A percentile compares a stretch with the other conserved stretches of the same genome.
phyloP scores from a whole-genome alignment of 2,113 vertebrate species.

The Aleadryas rufinucha region DNA sequence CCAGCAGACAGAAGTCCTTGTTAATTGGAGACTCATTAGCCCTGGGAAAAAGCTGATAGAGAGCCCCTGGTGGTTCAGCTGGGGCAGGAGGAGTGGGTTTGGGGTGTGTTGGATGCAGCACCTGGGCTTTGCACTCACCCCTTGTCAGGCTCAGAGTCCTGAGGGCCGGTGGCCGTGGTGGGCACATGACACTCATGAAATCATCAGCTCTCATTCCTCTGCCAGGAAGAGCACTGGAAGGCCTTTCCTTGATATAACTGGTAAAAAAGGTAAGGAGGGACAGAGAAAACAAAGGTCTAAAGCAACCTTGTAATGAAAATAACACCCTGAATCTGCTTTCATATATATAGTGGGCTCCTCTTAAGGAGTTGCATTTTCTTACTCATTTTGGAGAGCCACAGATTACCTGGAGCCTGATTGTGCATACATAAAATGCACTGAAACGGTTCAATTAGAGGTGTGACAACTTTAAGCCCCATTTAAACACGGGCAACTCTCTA shows the following conservation, averaged over 20 bases:
- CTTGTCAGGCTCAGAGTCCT: background rate
- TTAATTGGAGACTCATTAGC: background rate
- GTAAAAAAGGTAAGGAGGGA: background rate
- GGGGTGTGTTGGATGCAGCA: background rate
- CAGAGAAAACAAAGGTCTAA: background rate
- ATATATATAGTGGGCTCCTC: background rate
- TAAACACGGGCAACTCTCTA: background rate
- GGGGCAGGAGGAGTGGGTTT: background rate
- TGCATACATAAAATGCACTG: background rate
- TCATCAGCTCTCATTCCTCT: background rate
- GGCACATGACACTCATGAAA: background rate
- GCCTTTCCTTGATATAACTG: background rate
- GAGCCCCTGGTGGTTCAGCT: background rate
- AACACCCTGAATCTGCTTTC: background rate
- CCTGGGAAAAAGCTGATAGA: background rate
- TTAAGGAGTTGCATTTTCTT: background rate
- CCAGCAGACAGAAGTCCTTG: background rate
- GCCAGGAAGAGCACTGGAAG: background rate
- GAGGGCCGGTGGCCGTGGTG: fast-evolving
- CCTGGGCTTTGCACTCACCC: background rate
- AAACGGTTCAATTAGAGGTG: background rate
- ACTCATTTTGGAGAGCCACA: background rate
- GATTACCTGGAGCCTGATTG: background rate
- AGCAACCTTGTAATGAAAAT: background rate
- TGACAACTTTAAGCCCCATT: background rate